Conservation (phyloP, 2,797 vertebrate species). For the Sternotherus odoratus region DNA sequence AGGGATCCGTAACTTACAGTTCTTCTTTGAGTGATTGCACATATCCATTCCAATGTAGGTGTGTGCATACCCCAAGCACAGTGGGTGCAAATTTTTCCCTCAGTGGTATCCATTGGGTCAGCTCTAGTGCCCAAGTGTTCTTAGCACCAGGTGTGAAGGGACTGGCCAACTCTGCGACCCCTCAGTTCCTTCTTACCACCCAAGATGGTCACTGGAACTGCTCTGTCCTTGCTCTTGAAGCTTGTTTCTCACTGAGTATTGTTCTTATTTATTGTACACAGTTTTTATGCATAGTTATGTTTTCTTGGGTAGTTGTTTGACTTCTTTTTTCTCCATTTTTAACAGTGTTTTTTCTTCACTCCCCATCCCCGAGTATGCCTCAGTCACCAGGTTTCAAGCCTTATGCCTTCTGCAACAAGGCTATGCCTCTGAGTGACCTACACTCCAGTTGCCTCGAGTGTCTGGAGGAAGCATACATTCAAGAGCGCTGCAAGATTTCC, state of each 20-base stretch:
- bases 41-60: not conserved
- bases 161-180: not conserved
- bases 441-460: not conserved
- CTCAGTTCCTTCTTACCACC: not conserved
- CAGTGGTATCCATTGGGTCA: not conserved
- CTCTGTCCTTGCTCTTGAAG: not conserved
- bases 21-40: not conserved
- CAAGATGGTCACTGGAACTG: not conserved
- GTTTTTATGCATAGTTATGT: not conserved
- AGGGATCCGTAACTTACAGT: not conserved
- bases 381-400: no score
- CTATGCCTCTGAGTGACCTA: not conserved
- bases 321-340: not conserved
- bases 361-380: no score
- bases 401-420: not conserved
- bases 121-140: not conserved
- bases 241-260: not conserved
- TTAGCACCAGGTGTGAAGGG: not conserved
- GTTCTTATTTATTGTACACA: not conserved
- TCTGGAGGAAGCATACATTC: not conserved
- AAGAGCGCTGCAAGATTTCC: not conserved
- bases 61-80: not conserved
- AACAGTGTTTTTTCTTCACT: not conserved
- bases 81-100: not conserved
- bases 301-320: not conserved